Conservation (phyloP, 2,113 vertebrate species). For the Tragelaphus buxtoni region DNA sequence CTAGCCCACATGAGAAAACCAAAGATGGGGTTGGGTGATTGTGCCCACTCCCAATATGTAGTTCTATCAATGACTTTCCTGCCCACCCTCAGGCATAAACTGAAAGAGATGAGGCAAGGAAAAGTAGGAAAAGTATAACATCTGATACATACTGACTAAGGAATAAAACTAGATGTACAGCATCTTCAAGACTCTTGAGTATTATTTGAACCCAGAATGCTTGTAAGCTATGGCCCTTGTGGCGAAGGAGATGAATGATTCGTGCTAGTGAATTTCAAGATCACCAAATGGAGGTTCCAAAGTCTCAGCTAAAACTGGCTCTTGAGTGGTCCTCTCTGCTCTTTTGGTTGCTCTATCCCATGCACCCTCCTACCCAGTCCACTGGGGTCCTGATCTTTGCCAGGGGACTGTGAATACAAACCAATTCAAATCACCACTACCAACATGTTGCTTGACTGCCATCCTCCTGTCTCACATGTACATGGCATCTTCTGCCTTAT, state of each 20-base stretch:
- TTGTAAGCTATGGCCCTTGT: neutral
- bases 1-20: conserved; percentile 32
- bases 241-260: neutral
- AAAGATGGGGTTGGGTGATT: conserved; percentile 64
- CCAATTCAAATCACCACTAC: neutral
- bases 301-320: neutral
- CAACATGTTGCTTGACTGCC: neutral
- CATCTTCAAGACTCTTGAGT: neutral
- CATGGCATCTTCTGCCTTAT: neutral
- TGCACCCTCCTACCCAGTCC: neutral
- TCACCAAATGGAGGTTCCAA: neutral
- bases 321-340: neutral
- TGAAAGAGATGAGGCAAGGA: neutral
- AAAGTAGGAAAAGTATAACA: neutral
- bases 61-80: conserved; percentile 58
- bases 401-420: neutral
- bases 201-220: neutral
- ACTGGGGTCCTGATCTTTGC: neutral
- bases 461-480: neutral
- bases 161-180: neutral
- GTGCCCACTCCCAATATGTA: conserved; percentile 75
- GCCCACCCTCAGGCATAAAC: neutral
- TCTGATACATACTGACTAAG: neutral
- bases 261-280: neutral
- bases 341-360: neutral